A percentile compares a stretch with the other conserved stretches of the same genome.
These are phyloP conservation scores for Drosophila paulistorum DNA, from an alignment of 1,140 invertebrate genomes.

Conservation along the genomic window DNA sequence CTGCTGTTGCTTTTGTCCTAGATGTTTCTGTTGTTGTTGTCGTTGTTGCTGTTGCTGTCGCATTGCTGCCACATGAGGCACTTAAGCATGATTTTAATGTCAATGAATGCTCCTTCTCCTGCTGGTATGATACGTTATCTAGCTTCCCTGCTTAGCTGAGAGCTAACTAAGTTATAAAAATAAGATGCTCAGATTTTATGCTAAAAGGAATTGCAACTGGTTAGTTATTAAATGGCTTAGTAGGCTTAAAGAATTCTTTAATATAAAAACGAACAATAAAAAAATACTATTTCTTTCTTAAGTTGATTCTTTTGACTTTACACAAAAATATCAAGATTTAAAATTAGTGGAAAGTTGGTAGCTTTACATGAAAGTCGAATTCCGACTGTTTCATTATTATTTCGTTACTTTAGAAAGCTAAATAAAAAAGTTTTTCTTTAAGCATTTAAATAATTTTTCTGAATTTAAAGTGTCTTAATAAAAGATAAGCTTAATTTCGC, in stretches of 20 bases:
- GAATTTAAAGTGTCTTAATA: too few relatives aligned
- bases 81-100: conserved; percentile 83
- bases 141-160: conserved; percentile 41
- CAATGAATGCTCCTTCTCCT: conserved; percentile 64
- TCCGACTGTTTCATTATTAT: too few relatives aligned
- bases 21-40: conserved; percentile 24
- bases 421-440: too few relatives aligned
- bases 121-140: conserved; percentile 29
- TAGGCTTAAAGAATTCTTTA: too few relatives aligned
- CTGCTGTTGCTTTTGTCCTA: conserved; percentile 10
- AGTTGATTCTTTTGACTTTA: too few relatives aligned
- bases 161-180: conserved; percentile 43
- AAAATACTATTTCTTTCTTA: not conserved
- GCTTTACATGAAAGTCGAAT: too few relatives aligned
- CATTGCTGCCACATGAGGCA: conserved; percentile 72
- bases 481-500: too few relatives aligned
- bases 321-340: too few relatives aligned
- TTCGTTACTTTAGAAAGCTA: too few relatives aligned
- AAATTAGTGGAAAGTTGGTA: too few relatives aligned
- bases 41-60: conserved; percentile 50
- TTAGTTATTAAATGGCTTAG: conserved; percentile 41
- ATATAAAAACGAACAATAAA: not conserved
- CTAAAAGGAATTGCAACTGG: conserved; percentile 69
- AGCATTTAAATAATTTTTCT: too few relatives aligned
- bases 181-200: conserved; percentile 46